These are phyloP conservation scores for Sander vitreus DNA, from an alignment of 2,113 vertebrate genomes.

Conservation along the genomic window DNA sequence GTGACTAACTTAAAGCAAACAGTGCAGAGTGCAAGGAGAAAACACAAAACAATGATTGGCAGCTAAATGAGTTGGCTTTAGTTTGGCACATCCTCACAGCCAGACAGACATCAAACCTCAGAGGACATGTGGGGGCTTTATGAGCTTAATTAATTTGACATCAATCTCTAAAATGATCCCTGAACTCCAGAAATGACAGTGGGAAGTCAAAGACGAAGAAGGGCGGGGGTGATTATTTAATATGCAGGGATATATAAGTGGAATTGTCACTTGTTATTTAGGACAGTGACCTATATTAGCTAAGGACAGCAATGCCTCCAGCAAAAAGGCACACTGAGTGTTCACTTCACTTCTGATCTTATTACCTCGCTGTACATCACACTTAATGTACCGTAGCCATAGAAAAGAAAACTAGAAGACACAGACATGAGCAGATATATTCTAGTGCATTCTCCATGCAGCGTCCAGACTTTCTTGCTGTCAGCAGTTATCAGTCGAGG, in stretches of 20 bases:
- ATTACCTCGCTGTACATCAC: slow-evolving; percentile 16
- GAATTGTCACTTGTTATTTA: slow-evolving; percentile 73
- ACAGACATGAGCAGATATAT: not conserved
- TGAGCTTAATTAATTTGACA: slow-evolving; percentile 71
- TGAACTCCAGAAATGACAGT: slow-evolving; percentile 46
- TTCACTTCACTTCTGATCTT: slow-evolving; percentile 37
- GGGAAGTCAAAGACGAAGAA: slow-evolving; percentile 16
- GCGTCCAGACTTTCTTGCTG: not conserved
- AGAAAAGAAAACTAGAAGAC: slow-evolving; percentile 12
- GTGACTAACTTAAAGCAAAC: slow-evolving; percentile 3
- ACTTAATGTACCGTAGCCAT: not conserved
- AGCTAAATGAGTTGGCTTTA: slow-evolving; percentile 44
- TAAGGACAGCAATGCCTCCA: slow-evolving; percentile 43
- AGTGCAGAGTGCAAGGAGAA: slow-evolving; percentile 1
- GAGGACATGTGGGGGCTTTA: slow-evolving; percentile 47
- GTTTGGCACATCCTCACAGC: slow-evolving; percentile 38
- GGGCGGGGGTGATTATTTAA: slow-evolving; percentile 35
- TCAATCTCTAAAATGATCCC: slow-evolving; percentile 52
- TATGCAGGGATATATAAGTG: slow-evolving; percentile 46
- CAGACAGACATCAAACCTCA: slow-evolving; percentile 36
- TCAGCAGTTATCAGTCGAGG: slow-evolving; percentile 1
- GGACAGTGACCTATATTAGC: slow-evolving; percentile 61
- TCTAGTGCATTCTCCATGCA: not conserved
- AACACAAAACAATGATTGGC: slow-evolving; percentile 45
- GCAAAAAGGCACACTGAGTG: slow-evolving; percentile 35